Conservation (phyloP, 2,888 invertebrate genomes). For the Cheilosia impressa region DNA sequence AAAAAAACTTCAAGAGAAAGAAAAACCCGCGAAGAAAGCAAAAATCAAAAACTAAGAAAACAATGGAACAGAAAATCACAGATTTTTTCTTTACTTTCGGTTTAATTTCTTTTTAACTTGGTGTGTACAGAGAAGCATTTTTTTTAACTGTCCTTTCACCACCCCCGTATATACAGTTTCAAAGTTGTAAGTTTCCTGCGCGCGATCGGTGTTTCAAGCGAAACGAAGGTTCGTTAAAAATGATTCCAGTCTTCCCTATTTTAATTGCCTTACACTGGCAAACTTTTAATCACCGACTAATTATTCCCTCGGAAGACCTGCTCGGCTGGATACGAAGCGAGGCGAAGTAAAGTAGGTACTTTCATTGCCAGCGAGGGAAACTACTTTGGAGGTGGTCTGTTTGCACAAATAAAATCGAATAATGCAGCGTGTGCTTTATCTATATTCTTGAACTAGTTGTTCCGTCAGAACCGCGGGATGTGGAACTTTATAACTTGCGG, state of each 20-base stretch:
- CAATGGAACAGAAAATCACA: slow-evolving; percentile 13
- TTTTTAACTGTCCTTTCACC: slow-evolving; percentile 7
- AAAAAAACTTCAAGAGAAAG: not conserved
- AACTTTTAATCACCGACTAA: slow-evolving; percentile 72
- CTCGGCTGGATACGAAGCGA: slow-evolving; percentile 12
- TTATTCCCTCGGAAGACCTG: slow-evolving; percentile 39
- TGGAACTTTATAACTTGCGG: slow-evolving; percentile 21
- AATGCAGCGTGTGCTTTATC: slow-evolving; percentile 39
- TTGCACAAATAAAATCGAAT: slow-evolving; percentile 38
- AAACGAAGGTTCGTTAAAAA: slow-evolving; percentile 56
- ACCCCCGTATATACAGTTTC: slow-evolving; percentile 16
- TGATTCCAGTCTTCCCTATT: slow-evolving; percentile 30
- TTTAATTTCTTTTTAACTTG: slow-evolving; percentile 22
- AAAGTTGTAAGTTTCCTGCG: slow-evolving; percentile 9
- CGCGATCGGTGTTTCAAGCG: not conserved
- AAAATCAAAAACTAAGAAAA: slow-evolving; percentile 34
- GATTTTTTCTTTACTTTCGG: not conserved
- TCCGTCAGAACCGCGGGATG: not conserved
- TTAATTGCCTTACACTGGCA: slow-evolving; percentile 50
- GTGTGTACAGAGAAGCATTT: not conserved
- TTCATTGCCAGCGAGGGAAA: slow-evolving; percentile 9
- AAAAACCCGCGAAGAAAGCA: slow-evolving; percentile 6
- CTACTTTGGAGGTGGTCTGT: slow-evolving; percentile 5
- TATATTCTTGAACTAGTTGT: slow-evolving; percentile 23
- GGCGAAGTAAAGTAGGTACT: not conserved